Conservation (phyloP, 1,140 invertebrate species). For the Lasioglossum baleicum region DNA sequence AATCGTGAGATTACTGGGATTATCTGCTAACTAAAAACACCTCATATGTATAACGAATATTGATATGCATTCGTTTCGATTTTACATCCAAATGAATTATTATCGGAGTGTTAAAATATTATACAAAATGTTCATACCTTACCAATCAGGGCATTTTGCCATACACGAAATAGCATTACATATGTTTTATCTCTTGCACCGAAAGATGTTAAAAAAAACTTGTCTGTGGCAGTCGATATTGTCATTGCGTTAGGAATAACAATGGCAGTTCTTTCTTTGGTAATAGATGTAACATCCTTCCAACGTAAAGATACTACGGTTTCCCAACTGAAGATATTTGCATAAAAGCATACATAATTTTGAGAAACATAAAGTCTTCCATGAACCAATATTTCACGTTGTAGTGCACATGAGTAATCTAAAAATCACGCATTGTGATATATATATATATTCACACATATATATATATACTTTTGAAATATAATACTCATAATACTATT, state of each 20-base stretch:
- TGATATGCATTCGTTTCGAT: not conserved
- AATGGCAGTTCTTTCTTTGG: slow-evolving; percentile 94
- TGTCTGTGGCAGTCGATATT: slow-evolving; percentile 90
- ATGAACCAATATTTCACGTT: slow-evolving; percentile 95
- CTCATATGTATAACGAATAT: not conserved
- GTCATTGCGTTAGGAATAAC: slow-evolving; percentile 97
- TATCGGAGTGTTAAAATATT: not conserved
- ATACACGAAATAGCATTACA: slow-evolving; percentile 95
- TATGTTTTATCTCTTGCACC: slow-evolving; percentile 95
- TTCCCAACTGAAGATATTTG: slow-evolving; percentile 97
- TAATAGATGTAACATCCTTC: slow-evolving; percentile 94
- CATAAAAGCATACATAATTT: slow-evolving; percentile 96
- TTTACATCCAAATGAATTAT: not conserved
- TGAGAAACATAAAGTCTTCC: slow-evolving; percentile 95
- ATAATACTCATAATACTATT: slow-evolving; percentile 8
- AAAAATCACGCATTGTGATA: slow-evolving; percentile 33
- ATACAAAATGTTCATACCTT: slow-evolving; percentile 81
- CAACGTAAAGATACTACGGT: slow-evolving; percentile 89
- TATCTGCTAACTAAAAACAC: not conserved
- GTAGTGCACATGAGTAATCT: slow-evolving; percentile 98
- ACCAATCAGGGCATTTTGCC: slow-evolving; percentile 96
- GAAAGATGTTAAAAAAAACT: slow-evolving; percentile 96
- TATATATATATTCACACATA: too few relatives aligned
- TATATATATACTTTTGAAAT: not conserved
- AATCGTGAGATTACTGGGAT: not conserved